Conservation (phyloP, 2,797 vertebrate genomes). For the Geotrypetes seraphini region DNA sequence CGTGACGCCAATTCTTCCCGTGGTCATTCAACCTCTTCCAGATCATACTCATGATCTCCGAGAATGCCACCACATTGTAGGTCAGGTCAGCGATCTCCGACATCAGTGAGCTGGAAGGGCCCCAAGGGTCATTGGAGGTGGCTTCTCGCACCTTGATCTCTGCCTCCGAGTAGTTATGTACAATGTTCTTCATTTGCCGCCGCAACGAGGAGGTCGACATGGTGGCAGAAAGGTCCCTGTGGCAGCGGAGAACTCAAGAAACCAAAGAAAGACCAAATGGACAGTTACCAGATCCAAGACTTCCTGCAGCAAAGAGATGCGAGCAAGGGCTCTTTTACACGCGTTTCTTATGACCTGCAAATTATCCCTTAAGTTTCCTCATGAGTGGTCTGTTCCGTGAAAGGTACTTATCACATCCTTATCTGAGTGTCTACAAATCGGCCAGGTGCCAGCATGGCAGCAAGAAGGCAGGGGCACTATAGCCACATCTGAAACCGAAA, state of each 20-base stretch:
- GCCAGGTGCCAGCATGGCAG: no score
- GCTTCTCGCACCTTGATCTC: constrained; percentile 93
- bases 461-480: no score
- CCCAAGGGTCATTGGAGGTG: constrained; percentile 89
- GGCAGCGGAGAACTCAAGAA: no score
- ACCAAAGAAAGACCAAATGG: no score
- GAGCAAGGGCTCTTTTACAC: no score
- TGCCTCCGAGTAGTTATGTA: constrained; percentile 90
- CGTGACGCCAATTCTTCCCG: constrained; percentile 91
- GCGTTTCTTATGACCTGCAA: no score
- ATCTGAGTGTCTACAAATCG: no score
- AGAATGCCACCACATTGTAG: constrained; percentile 90
- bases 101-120: constrained; percentile 89
- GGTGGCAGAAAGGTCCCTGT: constrained; percentile 1
- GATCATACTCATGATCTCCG: constrained; percentile 94
- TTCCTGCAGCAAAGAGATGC: no score
- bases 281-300: no score
- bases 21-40: constrained; percentile 92
- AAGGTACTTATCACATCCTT: no score
- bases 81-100: constrained; percentile 89
- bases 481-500: constrained; percentile 2
- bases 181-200: constrained; percentile 91
- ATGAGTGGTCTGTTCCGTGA: no score
- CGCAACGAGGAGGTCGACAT: constrained; percentile 90
- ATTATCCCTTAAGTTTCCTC: no score